These are phyloP conservation scores for Melanargia galathea DNA, from an alignment of 2,888 invertebrate species.

Conservation along the genomic window DNA sequence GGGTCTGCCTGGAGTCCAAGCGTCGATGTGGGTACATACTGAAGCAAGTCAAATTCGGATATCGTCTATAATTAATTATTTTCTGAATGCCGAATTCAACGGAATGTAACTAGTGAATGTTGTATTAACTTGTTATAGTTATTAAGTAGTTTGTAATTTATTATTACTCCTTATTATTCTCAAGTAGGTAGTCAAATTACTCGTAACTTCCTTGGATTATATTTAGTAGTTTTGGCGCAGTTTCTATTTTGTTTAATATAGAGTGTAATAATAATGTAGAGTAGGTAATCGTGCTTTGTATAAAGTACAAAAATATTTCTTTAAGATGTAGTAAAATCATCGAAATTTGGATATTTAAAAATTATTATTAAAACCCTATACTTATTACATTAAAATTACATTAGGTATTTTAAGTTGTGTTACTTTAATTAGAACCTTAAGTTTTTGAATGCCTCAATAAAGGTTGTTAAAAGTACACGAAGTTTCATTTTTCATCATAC, in stretches of 20 bases:
- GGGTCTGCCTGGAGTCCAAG: slow-evolving; percentile 58
- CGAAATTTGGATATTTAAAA: not conserved
- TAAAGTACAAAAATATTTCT: not conserved
- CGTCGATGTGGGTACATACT: slow-evolving; percentile 47
- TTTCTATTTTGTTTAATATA: not conserved
- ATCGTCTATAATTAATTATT: slow-evolving; percentile 1
- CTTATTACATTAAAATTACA: not conserved
- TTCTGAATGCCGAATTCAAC: slow-evolving; percentile 6
- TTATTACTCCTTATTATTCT: not conserved
- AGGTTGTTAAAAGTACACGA: not conserved
- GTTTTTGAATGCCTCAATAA: slow-evolving; percentile 6
- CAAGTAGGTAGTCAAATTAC: too few species aligned
- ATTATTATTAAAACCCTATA: not conserved
- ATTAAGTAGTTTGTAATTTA: slow-evolving; percentile 1
- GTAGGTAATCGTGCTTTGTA: not conserved
- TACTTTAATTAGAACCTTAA: not conserved
- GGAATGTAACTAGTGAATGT: slow-evolving; percentile 10
- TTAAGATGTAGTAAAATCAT: not conserved
- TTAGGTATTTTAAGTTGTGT: not conserved
- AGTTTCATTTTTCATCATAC: not conserved
- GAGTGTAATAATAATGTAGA: not conserved
- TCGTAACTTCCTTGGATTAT: not conserved
- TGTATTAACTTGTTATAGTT: not conserved
- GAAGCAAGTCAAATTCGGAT: slow-evolving; percentile 1
- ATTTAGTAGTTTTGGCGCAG: not conserved